Conservation (phyloP, 2,113 vertebrate genomes). For the Nothoprocta pentlandii region DNA sequence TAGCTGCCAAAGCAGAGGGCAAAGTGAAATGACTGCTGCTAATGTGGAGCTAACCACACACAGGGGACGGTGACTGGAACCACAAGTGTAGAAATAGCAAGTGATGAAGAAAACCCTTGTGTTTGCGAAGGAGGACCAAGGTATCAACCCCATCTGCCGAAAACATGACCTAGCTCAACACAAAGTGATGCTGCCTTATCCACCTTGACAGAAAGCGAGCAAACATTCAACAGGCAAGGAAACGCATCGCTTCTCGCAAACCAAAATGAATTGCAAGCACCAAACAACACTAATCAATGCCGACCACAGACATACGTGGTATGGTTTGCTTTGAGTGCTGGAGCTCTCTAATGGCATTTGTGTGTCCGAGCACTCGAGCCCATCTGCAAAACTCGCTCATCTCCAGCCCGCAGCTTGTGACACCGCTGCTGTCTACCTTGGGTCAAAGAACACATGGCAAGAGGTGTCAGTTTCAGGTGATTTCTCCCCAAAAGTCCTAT, state of each 20-base stretch:
- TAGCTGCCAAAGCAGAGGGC: slow-evolving; percentile 10
- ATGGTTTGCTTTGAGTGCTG: background rate
- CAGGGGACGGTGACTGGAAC: background rate
- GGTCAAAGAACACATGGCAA: too few relatives aligned
- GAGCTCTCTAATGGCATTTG: slow-evolving; percentile 29
- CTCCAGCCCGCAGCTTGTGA: background rate
- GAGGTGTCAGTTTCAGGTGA: too few relatives aligned
- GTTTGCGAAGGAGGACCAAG: background rate
- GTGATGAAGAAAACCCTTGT: slow-evolving; percentile 24
- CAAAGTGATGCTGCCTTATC: background rate
- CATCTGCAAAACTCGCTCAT: background rate
- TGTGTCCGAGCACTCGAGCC: slow-evolving; percentile 39
- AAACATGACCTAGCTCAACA: background rate
- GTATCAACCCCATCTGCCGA: slow-evolving; percentile 6
- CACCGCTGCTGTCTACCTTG: background rate
- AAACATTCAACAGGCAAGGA: slow-evolving; percentile 19
- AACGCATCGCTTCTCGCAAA: slow-evolving; percentile 16
- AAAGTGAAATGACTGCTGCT: background rate
- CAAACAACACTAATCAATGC: slow-evolving; percentile 34
- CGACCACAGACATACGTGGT: background rate
- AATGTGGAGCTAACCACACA: slow-evolving; percentile 19
- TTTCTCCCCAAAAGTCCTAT: background rate
- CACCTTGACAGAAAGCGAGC: slow-evolving; percentile 15
- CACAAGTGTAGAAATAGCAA: background rate
- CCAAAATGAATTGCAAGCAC: slow-evolving; percentile 31